Conservation (phyloP, 2,888 invertebrate species). For the Apoderus coryli region DNA sequence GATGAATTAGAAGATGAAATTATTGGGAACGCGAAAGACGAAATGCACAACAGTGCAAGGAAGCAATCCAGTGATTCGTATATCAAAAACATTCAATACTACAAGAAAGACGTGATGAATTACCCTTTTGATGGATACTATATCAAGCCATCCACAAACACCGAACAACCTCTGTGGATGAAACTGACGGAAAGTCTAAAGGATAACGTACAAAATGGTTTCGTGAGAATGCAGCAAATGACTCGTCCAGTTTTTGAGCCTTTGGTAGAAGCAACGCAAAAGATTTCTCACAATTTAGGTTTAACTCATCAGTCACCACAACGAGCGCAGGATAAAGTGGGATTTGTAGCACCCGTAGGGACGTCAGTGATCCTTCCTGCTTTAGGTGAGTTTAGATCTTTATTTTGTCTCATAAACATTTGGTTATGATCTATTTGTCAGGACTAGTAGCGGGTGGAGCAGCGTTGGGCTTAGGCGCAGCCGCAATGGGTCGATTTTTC, state of each 20-base stretch:
- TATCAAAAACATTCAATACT: slow-evolving; percentile 32
- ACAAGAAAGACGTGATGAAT: slow-evolving; percentile 36
- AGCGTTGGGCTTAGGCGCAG: slow-evolving; percentile 62
- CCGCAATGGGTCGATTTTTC: slow-evolving; percentile 58
- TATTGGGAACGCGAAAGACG: slow-evolving; percentile 16
- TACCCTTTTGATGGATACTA: slow-evolving; percentile 44
- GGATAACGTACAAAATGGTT: slow-evolving; percentile 55
- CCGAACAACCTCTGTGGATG: slow-evolving; percentile 55
- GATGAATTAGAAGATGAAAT: slow-evolving; percentile 24
- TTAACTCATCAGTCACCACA: slow-evolving; percentile 32
- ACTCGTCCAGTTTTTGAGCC: slow-evolving; percentile 57
- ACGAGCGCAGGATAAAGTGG: slow-evolving; percentile 47
- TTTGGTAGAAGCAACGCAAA: slow-evolving; percentile 62
- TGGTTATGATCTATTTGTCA: too few species aligned
- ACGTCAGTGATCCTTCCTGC: slow-evolving; percentile 57
- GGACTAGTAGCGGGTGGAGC: slow-evolving; percentile 69
- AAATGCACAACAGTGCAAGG: slow-evolving; percentile 27
- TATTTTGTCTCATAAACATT: too few species aligned
- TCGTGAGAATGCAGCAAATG: slow-evolving; percentile 52
- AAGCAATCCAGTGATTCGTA: slow-evolving; percentile 30
- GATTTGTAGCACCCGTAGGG: slow-evolving; percentile 40
- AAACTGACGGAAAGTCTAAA: slow-evolving; percentile 58
- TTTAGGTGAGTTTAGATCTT: slow-evolving; percentile 36
- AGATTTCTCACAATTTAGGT: slow-evolving; percentile 64
- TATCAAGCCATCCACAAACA: slow-evolving; percentile 43